These are phyloP conservation scores for Xestobium rufovillosum DNA, from an alignment of 2,888 invertebrate genomes.

Conservation along the genomic window DNA sequence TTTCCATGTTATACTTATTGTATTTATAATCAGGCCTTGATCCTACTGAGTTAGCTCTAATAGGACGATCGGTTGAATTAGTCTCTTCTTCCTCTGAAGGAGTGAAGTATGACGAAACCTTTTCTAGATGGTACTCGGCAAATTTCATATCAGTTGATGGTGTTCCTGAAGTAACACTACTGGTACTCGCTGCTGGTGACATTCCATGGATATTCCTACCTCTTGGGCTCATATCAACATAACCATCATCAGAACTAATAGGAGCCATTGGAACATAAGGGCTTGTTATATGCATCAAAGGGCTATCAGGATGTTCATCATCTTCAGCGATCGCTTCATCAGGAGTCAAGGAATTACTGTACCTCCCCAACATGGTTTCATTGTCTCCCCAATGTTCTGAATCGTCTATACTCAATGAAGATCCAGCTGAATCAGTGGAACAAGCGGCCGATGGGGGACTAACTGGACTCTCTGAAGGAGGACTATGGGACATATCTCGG, in stretches of 20 bases:
- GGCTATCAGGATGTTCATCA: constrained; percentile 46
- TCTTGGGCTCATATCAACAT: constrained; percentile 53
- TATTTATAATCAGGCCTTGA: constrained; percentile 57
- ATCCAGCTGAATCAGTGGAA: constrained; percentile 62
- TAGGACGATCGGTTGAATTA: constrained; percentile 48
- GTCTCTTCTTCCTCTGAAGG: constrained; percentile 55
- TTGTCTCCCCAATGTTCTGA: constrained; percentile 38
- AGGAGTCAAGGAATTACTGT: constrained; percentile 50
- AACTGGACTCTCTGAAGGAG: constrained; percentile 50
- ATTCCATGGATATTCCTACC: constrained; percentile 35
- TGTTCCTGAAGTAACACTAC: constrained; percentile 70
- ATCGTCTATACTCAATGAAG: constrained; percentile 61
- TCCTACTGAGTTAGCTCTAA: constrained; percentile 78
- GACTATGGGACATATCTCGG: constrained; percentile 40
- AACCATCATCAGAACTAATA: constrained; percentile 44
- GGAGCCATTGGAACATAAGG: constrained; percentile 64
- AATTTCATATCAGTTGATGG: constrained; percentile 74
- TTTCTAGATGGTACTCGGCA: constrained; percentile 73
- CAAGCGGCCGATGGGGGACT: constrained; percentile 51
- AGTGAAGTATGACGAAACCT: constrained; percentile 66
- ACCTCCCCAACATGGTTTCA: constrained; percentile 32
- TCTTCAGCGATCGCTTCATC: constrained; percentile 62
- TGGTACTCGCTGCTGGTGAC: constrained; percentile 61
- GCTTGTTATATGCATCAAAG: too few relatives aligned
- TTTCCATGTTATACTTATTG: constrained; percentile 25